These are phyloP conservation scores for Geopemphigus sp. DNA, from an alignment of 1,140 invertebrate genomes.

Conservation along the genomic window DNA sequence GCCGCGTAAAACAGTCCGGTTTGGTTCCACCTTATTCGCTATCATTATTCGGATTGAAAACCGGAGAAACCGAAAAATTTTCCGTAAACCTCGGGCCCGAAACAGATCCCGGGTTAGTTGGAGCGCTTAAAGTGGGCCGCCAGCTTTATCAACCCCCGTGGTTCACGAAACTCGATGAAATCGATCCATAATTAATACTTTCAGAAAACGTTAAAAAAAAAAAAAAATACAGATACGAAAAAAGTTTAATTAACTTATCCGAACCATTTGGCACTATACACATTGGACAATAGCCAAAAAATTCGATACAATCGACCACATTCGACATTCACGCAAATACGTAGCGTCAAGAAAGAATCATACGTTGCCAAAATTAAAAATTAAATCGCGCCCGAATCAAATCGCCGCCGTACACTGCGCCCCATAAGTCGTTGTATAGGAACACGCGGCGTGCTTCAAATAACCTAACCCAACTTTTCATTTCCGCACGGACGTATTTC, in stretches of 20 bases:
- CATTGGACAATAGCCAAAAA: slow-evolving; percentile 3
- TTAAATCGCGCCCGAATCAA: background rate
- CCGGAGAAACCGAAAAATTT: too few relatives aligned
- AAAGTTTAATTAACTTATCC: slow-evolving; percentile 9
- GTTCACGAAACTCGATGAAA: too few relatives aligned
- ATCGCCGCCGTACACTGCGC: background rate
- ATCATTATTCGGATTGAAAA: too few relatives aligned
- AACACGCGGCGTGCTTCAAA: background rate
- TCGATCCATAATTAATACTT: too few relatives aligned
- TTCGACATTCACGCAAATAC: background rate
- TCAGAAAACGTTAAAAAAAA: too few relatives aligned
- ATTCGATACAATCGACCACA: background rate
- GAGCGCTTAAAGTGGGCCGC: too few relatives aligned
- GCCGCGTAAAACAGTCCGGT: too few relatives aligned
- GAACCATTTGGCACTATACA: background rate
- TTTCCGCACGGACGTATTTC: background rate
- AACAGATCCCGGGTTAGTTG: too few relatives aligned
- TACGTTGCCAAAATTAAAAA: slow-evolving; percentile 20
- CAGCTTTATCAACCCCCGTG: too few relatives aligned
- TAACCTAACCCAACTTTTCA: background rate
- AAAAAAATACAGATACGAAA: too few relatives aligned
- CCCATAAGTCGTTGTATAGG: background rate
- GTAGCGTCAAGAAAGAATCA: background rate
- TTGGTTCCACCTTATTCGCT: too few relatives aligned
- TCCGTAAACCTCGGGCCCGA: too few relatives aligned